These are phyloP conservation scores for Frankliniella intonsa DNA, from an alignment of 2,888 invertebrate genomes.

Conservation along the genomic window DNA sequence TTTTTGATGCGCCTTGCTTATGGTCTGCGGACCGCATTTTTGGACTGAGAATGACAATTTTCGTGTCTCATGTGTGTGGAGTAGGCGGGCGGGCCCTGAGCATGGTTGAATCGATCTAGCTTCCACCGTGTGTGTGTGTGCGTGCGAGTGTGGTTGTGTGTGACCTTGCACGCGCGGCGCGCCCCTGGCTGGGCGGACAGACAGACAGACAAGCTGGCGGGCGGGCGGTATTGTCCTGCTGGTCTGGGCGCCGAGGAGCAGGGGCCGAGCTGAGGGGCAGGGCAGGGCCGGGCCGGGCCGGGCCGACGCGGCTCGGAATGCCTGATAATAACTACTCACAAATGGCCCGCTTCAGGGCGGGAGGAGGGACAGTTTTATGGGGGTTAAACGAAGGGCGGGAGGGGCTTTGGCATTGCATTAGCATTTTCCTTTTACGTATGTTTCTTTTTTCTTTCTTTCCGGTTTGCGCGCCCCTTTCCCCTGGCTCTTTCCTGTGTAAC, in stretches of 20 bases:
- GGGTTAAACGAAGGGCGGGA: not conserved
- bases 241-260: not conserved
- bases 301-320: not conserved
- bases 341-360: not conserved
- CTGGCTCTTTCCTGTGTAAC: no score
- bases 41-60: not conserved
- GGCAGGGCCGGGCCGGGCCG: no score
- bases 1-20: not conserved
- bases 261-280: no score
- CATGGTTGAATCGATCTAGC: not conserved
- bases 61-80: no score
- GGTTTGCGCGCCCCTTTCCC: no score
- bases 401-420: not conserved
- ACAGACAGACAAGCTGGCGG: not conserved
- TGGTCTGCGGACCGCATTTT: not conserved
- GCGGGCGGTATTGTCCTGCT: not conserved
- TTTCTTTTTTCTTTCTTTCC: slow-evolving; percentile 34
- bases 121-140: not conserved
- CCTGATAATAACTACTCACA: not conserved
- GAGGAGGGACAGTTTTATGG: not conserved
- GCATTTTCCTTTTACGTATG: not conserved
- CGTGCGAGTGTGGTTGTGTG: not conserved
- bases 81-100: not conserved
- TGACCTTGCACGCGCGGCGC: not conserved
- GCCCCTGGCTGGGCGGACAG: not conserved